Conservation (phyloP, 2,888 invertebrate genomes). For the Thysanoteuthis rhombus region DNA sequence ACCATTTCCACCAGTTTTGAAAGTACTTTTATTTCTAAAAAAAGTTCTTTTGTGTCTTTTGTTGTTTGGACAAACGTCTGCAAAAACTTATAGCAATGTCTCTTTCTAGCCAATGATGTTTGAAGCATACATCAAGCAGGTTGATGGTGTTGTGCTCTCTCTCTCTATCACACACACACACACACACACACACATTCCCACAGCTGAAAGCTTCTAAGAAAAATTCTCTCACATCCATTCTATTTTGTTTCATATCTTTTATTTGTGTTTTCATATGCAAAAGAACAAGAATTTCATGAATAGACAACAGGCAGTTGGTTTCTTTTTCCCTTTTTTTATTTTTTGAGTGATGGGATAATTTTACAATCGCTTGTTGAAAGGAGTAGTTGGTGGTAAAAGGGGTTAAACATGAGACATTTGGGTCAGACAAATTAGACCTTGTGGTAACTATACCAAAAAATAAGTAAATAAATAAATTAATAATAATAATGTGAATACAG, state of each 20-base stretch:
- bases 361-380: slow-evolving; percentile 12
- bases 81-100: background rate
- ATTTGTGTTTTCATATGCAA: background rate
- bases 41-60: background rate
- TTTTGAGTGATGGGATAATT: slow-evolving; percentile 12
- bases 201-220: background rate
- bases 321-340: background rate
- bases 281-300: background rate
- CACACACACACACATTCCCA: background rate
- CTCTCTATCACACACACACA: background rate
- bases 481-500: background rate
- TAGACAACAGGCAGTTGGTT: background rate
- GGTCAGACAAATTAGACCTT: slow-evolving; percentile 12
- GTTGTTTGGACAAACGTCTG: background rate
- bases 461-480: background rate
- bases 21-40: background rate
- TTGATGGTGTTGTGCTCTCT: background rate
- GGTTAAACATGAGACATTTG: background rate
- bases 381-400: slow-evolving; percentile 12
- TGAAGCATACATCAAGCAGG: background rate
- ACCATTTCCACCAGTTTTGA: background rate
- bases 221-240: background rate
- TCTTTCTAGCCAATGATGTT: background rate
- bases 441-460: background rate
- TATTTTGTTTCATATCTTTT: background rate